phyloP scores from a whole-genome alignment of 1,140 invertebrate genomes.

The Heliconius himera region DNA sequence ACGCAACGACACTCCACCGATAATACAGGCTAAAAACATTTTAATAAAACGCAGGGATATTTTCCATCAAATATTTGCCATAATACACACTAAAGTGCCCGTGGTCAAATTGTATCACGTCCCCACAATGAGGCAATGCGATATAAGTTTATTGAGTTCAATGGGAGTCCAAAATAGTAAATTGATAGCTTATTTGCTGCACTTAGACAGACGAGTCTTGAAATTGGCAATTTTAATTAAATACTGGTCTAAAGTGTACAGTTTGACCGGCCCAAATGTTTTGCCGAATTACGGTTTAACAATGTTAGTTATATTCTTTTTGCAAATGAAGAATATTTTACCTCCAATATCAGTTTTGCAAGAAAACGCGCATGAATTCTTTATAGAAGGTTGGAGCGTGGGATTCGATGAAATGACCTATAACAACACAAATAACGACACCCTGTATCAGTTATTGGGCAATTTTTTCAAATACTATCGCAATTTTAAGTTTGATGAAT shows the following conservation, averaged over 20 bases:
- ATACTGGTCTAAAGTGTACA: conserved; percentile 85
- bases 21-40: conserved; percentile 59
- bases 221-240: conserved; percentile 84
- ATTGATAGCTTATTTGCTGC: conserved; percentile 82
- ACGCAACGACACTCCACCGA: conserved; percentile 39
- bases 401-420: conserved; percentile 40
- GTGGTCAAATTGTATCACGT: conserved; percentile 85
- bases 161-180: conserved; percentile 84
- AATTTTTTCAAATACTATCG: conserved; percentile 71
- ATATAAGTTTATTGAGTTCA: conserved; percentile 85
- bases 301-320: conserved; percentile 84
- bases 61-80: conserved; percentile 82
- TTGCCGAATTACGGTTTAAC: conserved; percentile 84
- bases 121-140: conserved; percentile 82
- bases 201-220: conserved; percentile 78
- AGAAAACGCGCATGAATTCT: conserved; percentile 14
- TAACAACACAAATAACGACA: conserved; percentile 35
- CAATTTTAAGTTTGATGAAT: conserved; percentile 14
- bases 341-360: conserved; percentile 53
- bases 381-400: conserved; percentile 58
- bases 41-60: conserved; percentile 59
- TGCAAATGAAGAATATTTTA: conserved; percentile 80
- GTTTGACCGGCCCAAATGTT: conserved; percentile 76
- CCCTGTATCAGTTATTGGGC: conserved; percentile 76
- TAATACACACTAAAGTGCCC: conserved; percentile 84